These are phyloP conservation scores for Picus viridis DNA, from an alignment of 2,797 vertebrate genomes.

Conservation along the genomic window DNA sequence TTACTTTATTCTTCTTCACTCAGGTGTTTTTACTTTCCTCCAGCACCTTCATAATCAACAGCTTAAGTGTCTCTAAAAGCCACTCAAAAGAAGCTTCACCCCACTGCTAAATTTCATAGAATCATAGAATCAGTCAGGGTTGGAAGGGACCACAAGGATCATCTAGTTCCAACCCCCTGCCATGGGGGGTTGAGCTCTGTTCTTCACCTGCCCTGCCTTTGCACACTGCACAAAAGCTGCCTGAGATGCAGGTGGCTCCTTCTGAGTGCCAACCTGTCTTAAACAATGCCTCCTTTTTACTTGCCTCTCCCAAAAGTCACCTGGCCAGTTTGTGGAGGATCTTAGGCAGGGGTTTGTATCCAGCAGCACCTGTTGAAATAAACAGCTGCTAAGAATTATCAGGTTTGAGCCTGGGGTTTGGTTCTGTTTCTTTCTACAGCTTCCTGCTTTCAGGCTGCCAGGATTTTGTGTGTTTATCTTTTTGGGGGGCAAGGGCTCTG, in stretches of 20 bases:
- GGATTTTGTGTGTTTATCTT: not conserved
- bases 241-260: not conserved
- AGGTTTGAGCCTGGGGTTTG: not conserved
- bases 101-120: not conserved
- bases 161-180: no score
- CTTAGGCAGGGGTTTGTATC: not conserved
- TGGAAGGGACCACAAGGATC: no score
- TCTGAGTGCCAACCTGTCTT: not conserved
- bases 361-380: slow-evolving; percentile 35
- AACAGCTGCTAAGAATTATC: not conserved
- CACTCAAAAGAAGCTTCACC: not conserved
- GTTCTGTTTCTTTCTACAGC: not conserved
- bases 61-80: not conserved
- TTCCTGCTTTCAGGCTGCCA: not conserved
- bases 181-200: not conserved
- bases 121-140: no score
- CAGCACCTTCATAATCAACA: not conserved
- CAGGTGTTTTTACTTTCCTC: not conserved
- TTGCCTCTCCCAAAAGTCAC: not conserved
- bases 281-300: not conserved
- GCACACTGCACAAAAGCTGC: not conserved
- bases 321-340: not conserved
- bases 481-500: not conserved
- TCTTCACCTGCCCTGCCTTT: not conserved
- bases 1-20: not conserved